Evolutionary conservation across 2,113 vertebrate genomes (phyloP).

Genomic region (Lepisosteus oculatus): DNA sequence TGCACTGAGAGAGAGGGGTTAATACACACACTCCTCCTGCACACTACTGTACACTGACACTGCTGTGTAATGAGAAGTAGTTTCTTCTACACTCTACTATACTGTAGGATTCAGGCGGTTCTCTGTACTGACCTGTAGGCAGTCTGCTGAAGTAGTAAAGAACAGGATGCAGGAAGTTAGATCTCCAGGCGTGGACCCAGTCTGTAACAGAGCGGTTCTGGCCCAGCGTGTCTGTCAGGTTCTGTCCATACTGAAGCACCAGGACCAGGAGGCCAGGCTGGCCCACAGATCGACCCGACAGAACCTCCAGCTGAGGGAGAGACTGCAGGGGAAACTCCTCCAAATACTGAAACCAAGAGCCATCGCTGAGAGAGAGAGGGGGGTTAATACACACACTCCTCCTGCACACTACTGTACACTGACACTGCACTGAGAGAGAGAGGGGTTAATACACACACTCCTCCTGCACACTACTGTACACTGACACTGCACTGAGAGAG

Average conservation of each 20-base stretch:
- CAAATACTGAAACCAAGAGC: conserved; percentile 80
- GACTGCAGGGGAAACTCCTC: conserved; percentile 87
- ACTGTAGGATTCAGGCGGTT: not conserved
- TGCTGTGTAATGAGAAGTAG: too few species aligned
- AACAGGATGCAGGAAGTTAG: conserved; percentile 94
- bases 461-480: too few species aligned
- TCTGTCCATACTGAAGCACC: conserved; percentile 87
- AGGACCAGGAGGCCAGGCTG: conserved; percentile 77
- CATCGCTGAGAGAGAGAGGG: conserved; percentile 5
- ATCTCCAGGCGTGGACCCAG: conserved; percentile 84
- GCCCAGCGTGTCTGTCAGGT: conserved; percentile 70
- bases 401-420: conserved; percentile 3
- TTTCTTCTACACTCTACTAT: not conserved
- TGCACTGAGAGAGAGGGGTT: too few species aligned
- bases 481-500: too few species aligned
- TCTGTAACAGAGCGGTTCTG: conserved; percentile 80
- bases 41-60: too few species aligned
- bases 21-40: too few species aligned
- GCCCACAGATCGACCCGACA: conserved; percentile 71
- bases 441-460: too few species aligned
- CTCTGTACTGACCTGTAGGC: conserved; percentile 75
- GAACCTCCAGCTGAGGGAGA: conserved; percentile 72
- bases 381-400: too few species aligned
- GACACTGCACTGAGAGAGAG: too few species aligned
- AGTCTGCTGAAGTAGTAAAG: conserved; percentile 84